These are phyloP conservation scores for Eulacestoma nigropectus DNA, from an alignment of 2,113 vertebrate species.

Conservation along the genomic window DNA sequence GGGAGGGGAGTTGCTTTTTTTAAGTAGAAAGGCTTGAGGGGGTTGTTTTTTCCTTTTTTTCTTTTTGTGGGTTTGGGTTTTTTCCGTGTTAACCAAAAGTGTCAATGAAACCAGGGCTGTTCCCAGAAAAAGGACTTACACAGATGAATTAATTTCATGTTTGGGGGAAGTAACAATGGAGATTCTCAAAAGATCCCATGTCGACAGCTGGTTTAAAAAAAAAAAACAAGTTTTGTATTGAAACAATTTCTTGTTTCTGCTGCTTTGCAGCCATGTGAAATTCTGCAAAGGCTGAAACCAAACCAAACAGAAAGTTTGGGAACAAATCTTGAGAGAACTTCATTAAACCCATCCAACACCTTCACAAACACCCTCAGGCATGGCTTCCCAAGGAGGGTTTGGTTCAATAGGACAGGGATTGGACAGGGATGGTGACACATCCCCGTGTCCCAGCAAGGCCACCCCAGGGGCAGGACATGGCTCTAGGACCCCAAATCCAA, in stretches of 20 bases:
- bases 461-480: background rate
- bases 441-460: background rate
- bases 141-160: background rate
- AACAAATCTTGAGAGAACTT: background rate
- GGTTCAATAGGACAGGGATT: background rate
- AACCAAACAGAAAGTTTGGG: background rate
- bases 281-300: background rate
- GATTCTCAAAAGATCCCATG: background rate
- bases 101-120: background rate
- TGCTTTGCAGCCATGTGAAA: background rate
- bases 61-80: background rate
- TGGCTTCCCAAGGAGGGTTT: background rate
- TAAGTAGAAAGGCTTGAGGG: background rate
- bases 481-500: background rate
- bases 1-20: background rate
- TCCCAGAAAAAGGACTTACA: slow-evolving; percentile 9
- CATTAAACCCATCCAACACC: background rate
- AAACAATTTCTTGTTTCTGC: background rate
- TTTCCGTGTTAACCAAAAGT: background rate
- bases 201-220: background rate
- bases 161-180: slow-evolving; percentile 10
- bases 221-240: background rate
- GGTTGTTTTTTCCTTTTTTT: background rate
- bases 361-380: background rate
- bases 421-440: background rate